These are phyloP conservation scores for Plecotus auritus DNA, from an alignment of 2,113 vertebrate genomes.

Conservation along the genomic window DNA sequence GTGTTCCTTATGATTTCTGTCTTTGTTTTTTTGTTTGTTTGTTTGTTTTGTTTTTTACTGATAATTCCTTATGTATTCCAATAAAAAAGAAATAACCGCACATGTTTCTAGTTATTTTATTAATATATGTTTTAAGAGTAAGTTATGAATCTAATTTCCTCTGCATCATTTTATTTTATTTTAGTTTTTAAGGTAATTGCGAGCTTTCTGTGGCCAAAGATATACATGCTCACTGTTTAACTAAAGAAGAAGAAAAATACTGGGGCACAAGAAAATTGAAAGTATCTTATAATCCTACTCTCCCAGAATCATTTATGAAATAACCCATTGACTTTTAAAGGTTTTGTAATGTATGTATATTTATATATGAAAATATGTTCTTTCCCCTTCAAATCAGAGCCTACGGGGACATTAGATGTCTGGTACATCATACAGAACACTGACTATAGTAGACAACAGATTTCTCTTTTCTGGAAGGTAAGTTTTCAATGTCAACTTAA, in stretches of 20 bases:
- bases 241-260: background rate
- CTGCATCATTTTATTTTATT: background rate
- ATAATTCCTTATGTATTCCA: slow-evolving; percentile 32
- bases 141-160: background rate
- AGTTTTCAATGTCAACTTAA: slow-evolving; percentile 10
- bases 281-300: background rate
- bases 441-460: slow-evolving; percentile 35
- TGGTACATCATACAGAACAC: slow-evolving; percentile 76
- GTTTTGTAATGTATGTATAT: background rate
- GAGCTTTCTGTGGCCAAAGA: background rate
- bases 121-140: background rate
- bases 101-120: background rate
- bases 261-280: background rate
- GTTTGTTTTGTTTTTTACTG: background rate
- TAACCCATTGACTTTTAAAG: background rate
- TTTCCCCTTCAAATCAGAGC: slow-evolving; percentile 63
- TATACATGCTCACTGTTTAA: background rate
- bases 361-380: background rate
- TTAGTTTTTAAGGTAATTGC: background rate
- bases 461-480: slow-evolving; percentile 85
- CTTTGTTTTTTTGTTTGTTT: background rate
- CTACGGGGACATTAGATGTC: slow-evolving; percentile 65
- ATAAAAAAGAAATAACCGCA: background rate
- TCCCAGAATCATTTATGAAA: background rate
- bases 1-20: background rate